A percentile compares a stretch with the other conserved stretches of the same genome.
Conservation (phyloP, 2,797 vertebrate species). For the Columba guinea region DNA sequence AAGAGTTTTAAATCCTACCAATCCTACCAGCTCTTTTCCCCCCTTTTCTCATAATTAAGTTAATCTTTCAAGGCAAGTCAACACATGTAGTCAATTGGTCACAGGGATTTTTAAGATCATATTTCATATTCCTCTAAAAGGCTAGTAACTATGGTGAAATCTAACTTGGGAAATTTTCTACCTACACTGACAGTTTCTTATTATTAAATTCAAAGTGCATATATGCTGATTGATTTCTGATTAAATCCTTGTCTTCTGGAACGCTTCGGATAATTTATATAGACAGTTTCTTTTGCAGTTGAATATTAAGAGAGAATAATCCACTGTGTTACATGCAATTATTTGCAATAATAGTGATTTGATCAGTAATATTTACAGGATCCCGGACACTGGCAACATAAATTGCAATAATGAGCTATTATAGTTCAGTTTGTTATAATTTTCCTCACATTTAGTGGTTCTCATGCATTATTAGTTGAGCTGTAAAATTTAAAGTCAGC, state of each 20-base stretch:
- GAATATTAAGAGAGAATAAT: slow-evolving; percentile 6
- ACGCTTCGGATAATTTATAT: neutral
- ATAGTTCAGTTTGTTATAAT: neutral
- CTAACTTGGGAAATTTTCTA: neutral
- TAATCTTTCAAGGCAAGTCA: slow-evolving; percentile 59
- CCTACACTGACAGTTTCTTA: neutral
- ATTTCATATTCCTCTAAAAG: slow-evolving; percentile 32
- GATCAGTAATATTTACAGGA: neutral
- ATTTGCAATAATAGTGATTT: slow-evolving; percentile 16
- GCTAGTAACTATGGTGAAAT: neutral
- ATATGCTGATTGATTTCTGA: slow-evolving; percentile 23
- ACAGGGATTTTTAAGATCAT: slow-evolving; percentile 34
- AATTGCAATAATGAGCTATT: neutral
- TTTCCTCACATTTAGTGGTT: neutral
- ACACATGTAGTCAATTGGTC: slow-evolving; percentile 47
- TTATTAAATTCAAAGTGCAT: slow-evolving; percentile 44
- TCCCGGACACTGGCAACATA: neutral
- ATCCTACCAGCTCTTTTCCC: slow-evolving; percentile 21
- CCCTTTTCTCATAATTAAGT: slow-evolving; percentile 45
- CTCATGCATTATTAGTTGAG: neutral
- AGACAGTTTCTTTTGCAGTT: slow-evolving; percentile 27
- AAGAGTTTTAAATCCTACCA: slow-evolving; percentile 38
- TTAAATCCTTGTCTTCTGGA: slow-evolving; percentile 19
- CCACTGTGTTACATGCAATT: neutral
- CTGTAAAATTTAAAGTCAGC: neutral